These are phyloP conservation scores for Drosophila quadrilineata DNA, from an alignment of 1,140 invertebrate species.

Conservation along the genomic window DNA sequence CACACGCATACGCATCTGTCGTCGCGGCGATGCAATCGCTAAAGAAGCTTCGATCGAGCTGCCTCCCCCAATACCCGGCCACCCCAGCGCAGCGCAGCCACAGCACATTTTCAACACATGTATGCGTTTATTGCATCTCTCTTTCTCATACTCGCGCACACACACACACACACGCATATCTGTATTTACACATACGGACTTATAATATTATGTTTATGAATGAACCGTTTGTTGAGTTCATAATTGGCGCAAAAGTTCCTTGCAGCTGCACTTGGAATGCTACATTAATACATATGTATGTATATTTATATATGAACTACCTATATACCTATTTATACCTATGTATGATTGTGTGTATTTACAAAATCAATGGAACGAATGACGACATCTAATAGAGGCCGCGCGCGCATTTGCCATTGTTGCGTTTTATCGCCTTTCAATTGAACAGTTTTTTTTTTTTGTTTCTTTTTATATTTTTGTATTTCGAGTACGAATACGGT, in stretches of 20 bases:
- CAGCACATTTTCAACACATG: constrained; percentile 68
- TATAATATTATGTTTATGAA: too few species aligned
- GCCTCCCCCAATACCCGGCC: not conserved
- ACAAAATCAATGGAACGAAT: constrained; percentile 34
- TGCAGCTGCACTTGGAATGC: constrained; percentile 43
- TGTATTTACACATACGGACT: constrained; percentile 3
- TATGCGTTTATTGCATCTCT: constrained; percentile 33
- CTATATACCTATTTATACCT: not conserved
- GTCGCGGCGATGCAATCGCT: constrained; percentile 38
- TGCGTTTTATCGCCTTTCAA: constrained; percentile 36
- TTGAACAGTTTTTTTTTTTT: constrained; percentile 33
- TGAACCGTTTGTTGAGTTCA: constrained; percentile 66
- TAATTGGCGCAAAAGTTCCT: constrained; percentile 53
- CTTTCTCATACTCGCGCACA: not conserved
- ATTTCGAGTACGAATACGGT: constrained; percentile 13
- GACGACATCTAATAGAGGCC: constrained; percentile 41
- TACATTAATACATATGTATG: constrained; percentile 4
- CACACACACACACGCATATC: not conserved
- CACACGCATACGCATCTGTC: constrained; percentile 23
- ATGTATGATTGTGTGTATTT: constrained; percentile 20
- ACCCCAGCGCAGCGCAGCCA: constrained; percentile 12
- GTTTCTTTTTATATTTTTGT: too few species aligned
- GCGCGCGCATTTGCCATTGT: constrained; percentile 22
- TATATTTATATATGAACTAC: constrained; percentile 6
- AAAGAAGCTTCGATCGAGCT: constrained; percentile 21